Percentiles rank a stretch among this genome's conserved stretches.
Evolutionary conservation across 1,140 invertebrate genomes (phyloP).

Genomic region (Maconellicoccus hirsutus): DNA sequence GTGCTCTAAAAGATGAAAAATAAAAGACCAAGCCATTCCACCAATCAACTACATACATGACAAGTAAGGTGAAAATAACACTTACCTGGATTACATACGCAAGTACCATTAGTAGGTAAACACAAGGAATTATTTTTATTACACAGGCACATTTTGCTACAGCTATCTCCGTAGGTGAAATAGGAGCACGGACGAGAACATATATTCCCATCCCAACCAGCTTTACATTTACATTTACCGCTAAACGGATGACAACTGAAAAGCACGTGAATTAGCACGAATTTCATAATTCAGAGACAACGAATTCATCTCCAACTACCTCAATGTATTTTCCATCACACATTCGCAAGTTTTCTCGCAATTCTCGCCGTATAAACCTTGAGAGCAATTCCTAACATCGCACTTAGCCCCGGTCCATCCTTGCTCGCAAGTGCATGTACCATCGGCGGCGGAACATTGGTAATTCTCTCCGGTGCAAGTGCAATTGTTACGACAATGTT

Average conservation of each 20-base stretch:
- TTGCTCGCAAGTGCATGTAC: slow-evolving; percentile 54
- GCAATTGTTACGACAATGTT: slow-evolving; percentile 60
- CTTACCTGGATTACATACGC: slow-evolving; percentile 62
- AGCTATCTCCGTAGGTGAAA: slow-evolving; percentile 69
- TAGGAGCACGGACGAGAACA: slow-evolving; percentile 69
- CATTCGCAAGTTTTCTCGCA: slow-evolving; percentile 67
- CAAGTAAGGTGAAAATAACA: slow-evolving; percentile 23
- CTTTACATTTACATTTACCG: slow-evolving; percentile 74
- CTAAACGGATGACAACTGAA: slow-evolving; percentile 71
- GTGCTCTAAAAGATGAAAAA: neutral
- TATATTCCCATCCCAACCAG: slow-evolving; percentile 74
- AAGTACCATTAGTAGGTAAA: slow-evolving; percentile 69
- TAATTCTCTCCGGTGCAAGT: slow-evolving; percentile 60
- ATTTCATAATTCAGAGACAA: neutral
- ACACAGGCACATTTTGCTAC: slow-evolving; percentile 64
- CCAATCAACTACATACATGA: too few species aligned
- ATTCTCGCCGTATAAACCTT: slow-evolving; percentile 51
- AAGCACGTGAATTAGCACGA: slow-evolving; percentile 24
- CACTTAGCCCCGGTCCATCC: slow-evolving; percentile 68
- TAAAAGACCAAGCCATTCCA: neutral
- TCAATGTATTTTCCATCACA: slow-evolving; percentile 53
- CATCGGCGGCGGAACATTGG: slow-evolving; percentile 53
- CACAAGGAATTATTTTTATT: slow-evolving; percentile 60
- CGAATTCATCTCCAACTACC: slow-evolving; percentile 39
- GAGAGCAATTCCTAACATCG: slow-evolving; percentile 49